Percentiles rank a stretch among this genome's conserved stretches.
phyloP scores from a whole-genome alignment of 2,113 vertebrate genomes.

The Peromyscus maniculatus region DNA sequence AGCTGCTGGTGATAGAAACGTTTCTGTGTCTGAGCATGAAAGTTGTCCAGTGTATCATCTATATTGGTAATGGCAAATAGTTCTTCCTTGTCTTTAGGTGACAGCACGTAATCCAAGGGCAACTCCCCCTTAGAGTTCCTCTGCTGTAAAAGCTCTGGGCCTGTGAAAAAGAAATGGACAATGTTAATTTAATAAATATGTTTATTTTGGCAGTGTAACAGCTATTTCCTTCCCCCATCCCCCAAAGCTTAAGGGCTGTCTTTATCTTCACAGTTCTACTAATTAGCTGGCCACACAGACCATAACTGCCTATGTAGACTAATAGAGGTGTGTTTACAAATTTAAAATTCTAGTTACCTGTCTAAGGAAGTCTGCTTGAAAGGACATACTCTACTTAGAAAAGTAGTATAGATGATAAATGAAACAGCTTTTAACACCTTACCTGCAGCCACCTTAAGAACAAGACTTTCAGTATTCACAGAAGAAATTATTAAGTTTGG shows the following conservation, averaged over 20 bases:
- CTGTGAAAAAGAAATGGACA: slow-evolving; percentile 86
- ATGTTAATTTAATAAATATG: slow-evolving; percentile 66
- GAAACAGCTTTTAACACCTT: neutral
- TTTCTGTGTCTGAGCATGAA: slow-evolving; percentile 77
- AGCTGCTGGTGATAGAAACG: slow-evolving; percentile 82
- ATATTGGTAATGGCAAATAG: slow-evolving; percentile 88
- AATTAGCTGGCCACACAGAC: neutral
- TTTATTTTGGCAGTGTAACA: slow-evolving; percentile 75
- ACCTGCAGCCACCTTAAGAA: slow-evolving; percentile 33
- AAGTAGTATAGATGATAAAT: slow-evolving; percentile 3
- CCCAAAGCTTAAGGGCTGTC: slow-evolving; percentile 56
- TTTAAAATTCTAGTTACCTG: slow-evolving; percentile 70
- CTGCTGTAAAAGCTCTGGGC: slow-evolving; percentile 91
- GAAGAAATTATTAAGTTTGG: slow-evolving; percentile 25
- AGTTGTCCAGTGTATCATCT: slow-evolving; percentile 83
- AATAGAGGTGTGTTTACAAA: slow-evolving; percentile 71
- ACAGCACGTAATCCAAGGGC: slow-evolving; percentile 90
- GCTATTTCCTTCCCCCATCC: slow-evolving; percentile 61
- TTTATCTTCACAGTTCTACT: slow-evolving; percentile 82
- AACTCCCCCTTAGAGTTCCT: slow-evolving; percentile 86
- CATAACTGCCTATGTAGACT: neutral
- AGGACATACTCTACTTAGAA: slow-evolving; percentile 16
- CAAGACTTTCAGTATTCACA: slow-evolving; percentile 48
- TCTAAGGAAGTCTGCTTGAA: slow-evolving; percentile 64
- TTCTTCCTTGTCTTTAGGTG: slow-evolving; percentile 87